Base-by-base conservation (phyloP, 2,797 vertebrate genomes). In the Sebastes steindachneri region DNA sequence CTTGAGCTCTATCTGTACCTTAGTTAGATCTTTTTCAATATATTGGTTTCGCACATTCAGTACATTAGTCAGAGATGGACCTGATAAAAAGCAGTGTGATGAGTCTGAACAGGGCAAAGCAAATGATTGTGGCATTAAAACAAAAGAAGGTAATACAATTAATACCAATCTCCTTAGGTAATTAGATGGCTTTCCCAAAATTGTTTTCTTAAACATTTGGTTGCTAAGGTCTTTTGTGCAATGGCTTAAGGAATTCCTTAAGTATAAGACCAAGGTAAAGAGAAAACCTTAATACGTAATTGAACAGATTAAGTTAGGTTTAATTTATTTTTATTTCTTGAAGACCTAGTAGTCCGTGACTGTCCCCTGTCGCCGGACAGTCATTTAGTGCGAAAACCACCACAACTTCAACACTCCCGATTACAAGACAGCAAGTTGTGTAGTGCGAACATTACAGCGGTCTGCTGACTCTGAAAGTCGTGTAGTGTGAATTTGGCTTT, bases 381-480 rank as follows among this genome's bases (percentile, higher is more conserved):
- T 45, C 15, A 45, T 45, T 0, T 17, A 45, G 15, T 51, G 48
- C 2, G 48, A 51, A 51, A 51, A 51, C 45, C 45, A 51, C 17
- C 0, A 4, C 19, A 0, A n/a, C 45, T 19, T 19, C 45, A 45
- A 45, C 0, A 37, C 35, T 37, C 35, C 35, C 0, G 35, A 37
- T 37, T 45, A 45, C 41, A 45, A 45, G 19, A 48, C 45, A 51
- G 48, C 48, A n/a, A n/a, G 48, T 51, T 51, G 19, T 51, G 48
- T 51, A 19, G 48, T 51, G 3, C 8, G 45, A 48, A 48, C 15
- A 48, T 0, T 0, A 8, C 45, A 48, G 17, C 15, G 7, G 7
- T 48, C 45, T 19, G 48, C 0, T 0, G 17, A 4, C 19, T 0
- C 0, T 51, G 17, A 4, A 51, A 51, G 8, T n/a, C 0, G 8